Evolutionary conservation across 2,113 vertebrate genomes (phyloP).

Genomic region (Thunnus maccoyii): DNA sequence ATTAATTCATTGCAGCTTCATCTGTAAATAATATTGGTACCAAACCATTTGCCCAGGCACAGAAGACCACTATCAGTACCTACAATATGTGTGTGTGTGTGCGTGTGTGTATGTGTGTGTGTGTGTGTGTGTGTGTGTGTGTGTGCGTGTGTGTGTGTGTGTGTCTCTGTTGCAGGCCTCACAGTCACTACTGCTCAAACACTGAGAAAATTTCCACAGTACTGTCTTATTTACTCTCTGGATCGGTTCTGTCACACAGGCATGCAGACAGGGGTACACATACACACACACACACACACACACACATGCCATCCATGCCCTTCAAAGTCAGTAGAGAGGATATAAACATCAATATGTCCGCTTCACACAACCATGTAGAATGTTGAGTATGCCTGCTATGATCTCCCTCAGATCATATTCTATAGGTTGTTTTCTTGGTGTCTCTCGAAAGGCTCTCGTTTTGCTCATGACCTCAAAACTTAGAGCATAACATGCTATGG

Average conservation of each 20-base stretch:
- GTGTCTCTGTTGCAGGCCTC: neutral
- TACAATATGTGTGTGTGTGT: constrained; percentile 1
- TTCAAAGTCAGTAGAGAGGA: constrained; percentile 50
- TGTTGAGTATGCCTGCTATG: constrained; percentile 50
- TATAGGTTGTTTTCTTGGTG: neutral
- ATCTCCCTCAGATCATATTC: constrained; percentile 42
- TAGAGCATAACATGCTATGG: neutral
- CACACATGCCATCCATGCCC: constrained; percentile 32
- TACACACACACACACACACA: constrained; percentile 35
- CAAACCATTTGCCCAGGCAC: constrained; percentile 30
- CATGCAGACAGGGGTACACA: constrained; percentile 28
- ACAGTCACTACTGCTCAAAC: constrained; percentile 56
- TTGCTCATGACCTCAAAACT: constrained; percentile 24
- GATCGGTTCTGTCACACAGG: constrained; percentile 54
- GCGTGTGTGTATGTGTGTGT: constrained; percentile 28
- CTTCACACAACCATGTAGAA: constrained; percentile 49
- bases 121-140: constrained; percentile 26
- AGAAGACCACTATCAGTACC: constrained; percentile 19
- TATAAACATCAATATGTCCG: constrained; percentile 53
- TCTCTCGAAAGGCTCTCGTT: constrained; percentile 1
- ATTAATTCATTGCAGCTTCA: constrained; percentile 65
- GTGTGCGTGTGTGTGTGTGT: constrained; percentile 25
- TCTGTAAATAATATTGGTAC: constrained; percentile 68
- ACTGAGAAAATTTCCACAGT: constrained; percentile 63
- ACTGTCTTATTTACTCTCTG: constrained; percentile 63